A percentile compares a stretch with the other conserved stretches of the same genome.
These are phyloP conservation scores for Gymnobelideus leadbeateri DNA, from an alignment of 2,113 vertebrate species.

Conservation along the genomic window DNA sequence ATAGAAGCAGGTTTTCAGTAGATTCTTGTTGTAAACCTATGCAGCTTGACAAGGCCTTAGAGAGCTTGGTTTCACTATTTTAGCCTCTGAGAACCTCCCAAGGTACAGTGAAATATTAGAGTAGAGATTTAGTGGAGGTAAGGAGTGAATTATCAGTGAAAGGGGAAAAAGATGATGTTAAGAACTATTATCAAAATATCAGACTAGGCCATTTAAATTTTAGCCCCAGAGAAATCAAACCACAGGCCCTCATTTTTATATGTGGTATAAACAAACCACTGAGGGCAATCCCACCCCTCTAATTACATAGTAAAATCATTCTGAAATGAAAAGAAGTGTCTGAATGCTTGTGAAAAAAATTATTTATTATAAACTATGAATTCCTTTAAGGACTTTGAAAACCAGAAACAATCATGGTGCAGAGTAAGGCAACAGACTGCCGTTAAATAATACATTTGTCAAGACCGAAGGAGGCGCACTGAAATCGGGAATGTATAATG, in stretches of 20 bases:
- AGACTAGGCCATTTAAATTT: slow-evolving; percentile 33
- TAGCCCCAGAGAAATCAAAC: slow-evolving; percentile 42
- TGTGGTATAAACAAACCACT: slow-evolving; percentile 24
- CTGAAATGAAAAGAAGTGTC: not conserved
- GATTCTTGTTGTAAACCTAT: not conserved
- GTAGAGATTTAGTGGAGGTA: not conserved
- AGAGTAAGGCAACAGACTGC: not conserved
- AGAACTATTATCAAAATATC: not conserved
- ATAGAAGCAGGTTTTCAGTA: not conserved
- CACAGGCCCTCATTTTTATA: slow-evolving; percentile 2
- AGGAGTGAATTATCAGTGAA: not conserved
- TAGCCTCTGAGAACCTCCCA: not conserved
- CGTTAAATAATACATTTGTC: not conserved
- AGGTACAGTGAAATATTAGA: not conserved
- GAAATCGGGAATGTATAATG: not conserved
- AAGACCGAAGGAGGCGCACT: not conserved
- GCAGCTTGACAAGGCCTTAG: not conserved
- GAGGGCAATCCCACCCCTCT: not conserved
- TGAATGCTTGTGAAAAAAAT: not conserved
- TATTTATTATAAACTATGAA: not conserved
- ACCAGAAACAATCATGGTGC: not conserved
- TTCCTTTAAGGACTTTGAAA: not conserved
- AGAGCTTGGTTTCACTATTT: not conserved
- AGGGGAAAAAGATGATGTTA: not conserved
- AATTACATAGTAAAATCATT: not conserved